Conservation (phyloP, 1,140 invertebrate genomes). For the Bactericera cockerelli region DNA sequence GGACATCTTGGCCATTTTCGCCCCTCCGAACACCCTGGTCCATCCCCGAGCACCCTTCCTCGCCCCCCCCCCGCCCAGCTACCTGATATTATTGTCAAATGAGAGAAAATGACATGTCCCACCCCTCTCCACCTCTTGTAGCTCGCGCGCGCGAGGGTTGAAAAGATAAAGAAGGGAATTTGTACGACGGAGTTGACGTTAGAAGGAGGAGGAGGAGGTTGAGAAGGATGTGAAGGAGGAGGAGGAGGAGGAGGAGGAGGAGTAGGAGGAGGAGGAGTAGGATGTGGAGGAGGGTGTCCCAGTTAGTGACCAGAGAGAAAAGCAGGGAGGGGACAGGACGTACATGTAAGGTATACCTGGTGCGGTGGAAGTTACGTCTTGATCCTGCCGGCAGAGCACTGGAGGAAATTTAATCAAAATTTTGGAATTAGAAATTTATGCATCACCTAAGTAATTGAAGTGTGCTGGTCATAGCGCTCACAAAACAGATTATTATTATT, state of each 20-base stretch:
- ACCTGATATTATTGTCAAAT: no score
- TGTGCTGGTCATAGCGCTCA: no score
- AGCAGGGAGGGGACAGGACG: background rate
- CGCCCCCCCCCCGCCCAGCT: no score
- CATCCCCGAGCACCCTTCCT: background rate
- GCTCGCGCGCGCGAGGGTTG: background rate
- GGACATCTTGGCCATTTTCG: background rate
- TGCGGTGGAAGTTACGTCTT: no score
- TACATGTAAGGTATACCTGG: no score
- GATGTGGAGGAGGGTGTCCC: slow-evolving; percentile 5
- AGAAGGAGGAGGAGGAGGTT: background rate
- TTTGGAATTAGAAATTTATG: no score
- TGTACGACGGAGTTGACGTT: background rate
- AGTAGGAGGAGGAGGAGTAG: background rate
- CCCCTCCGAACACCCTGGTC: background rate
- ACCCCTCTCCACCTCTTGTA: background rate
- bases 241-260: background rate
- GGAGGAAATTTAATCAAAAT: no score
- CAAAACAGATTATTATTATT: no score
- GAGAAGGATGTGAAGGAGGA: background rate
- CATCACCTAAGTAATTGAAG: no score
- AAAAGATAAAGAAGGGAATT: slow-evolving; percentile 7
- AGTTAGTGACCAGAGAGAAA: background rate
- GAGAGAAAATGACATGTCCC: slow-evolving; percentile 3
- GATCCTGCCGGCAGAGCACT: no score